Evolutionary conservation across 2,888 invertebrate genomes (phyloP).

Genomic region (Machimus rusticus): DNA sequence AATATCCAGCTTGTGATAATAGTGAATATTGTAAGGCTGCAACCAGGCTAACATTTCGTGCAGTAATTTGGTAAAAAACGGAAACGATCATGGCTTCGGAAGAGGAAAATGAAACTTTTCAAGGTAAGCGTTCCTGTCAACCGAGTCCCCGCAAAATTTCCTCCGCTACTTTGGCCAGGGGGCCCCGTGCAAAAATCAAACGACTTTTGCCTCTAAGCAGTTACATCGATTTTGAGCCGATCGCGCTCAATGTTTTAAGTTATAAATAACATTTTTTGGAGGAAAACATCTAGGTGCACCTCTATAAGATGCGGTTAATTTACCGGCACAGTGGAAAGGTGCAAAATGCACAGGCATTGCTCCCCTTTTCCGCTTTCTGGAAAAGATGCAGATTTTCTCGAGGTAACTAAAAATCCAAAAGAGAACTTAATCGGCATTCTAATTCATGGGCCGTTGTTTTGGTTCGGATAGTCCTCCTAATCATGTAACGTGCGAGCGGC

Average conservation of each 20-base stretch:
- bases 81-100: constrained; percentile 32
- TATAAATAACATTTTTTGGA: not conserved
- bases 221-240: not conserved
- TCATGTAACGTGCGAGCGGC: not conserved
- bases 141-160: not conserved
- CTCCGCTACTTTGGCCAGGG: not conserved
- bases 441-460: not conserved
- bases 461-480: not conserved
- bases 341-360: not conserved
- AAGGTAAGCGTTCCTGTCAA: constrained; percentile 25
- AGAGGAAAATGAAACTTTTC: constrained; percentile 30
- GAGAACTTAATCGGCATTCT: not conserved
- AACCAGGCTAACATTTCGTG: not conserved
- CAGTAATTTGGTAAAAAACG: not conserved
- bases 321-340: not conserved
- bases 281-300: not conserved
- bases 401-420: not conserved
- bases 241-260: not conserved
- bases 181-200: not conserved
- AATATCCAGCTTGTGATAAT: constrained; percentile 13
- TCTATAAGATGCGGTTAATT: not conserved
- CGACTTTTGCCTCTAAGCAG: not conserved
- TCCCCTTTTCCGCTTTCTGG: not conserved
- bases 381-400: not conserved
- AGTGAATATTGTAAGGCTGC: not conserved